phyloP scores from a whole-genome alignment of 1,140 invertebrate species.

The Lutraria rhynchaena region DNA sequence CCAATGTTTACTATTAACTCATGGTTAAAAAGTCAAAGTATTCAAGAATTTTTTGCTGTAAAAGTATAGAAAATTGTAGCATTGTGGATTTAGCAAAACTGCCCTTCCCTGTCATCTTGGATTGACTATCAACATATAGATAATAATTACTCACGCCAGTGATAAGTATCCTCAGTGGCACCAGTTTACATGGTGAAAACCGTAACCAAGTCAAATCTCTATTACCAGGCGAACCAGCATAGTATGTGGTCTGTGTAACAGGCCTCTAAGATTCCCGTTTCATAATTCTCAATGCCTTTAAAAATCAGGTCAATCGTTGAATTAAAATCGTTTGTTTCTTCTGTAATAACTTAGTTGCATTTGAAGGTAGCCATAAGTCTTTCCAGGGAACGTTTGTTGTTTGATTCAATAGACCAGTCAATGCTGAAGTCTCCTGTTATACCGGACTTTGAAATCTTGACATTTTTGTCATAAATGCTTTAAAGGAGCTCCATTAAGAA shows the following conservation, averaged over 20 bases:
- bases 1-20: too few relatives aligned
- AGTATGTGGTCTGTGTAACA: conserved; percentile 34
- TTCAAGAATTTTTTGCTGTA: too few relatives aligned
- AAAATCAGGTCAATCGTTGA: conserved; percentile 38
- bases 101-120: too few relatives aligned
- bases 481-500: background rate
- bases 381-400: background rate
- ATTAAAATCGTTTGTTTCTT: conserved; percentile 23
- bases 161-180: too few relatives aligned
- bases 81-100: too few relatives aligned
- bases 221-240: conserved; percentile 29
- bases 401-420: background rate
- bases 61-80: too few relatives aligned
- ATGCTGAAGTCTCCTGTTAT: conserved; percentile 31
- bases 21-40: too few relatives aligned
- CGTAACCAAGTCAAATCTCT: too few relatives aligned
- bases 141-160: too few relatives aligned
- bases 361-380: background rate
- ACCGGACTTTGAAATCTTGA: conserved; percentile 1
- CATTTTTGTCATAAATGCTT: background rate
- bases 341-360: background rate
- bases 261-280: conserved; percentile 15
- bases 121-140: too few relatives aligned
- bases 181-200: too few relatives aligned
- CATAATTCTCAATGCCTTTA: conserved; percentile 4